Conservation (phyloP, 1,140 invertebrate genomes). For the Steinernema feltiae region DNA sequence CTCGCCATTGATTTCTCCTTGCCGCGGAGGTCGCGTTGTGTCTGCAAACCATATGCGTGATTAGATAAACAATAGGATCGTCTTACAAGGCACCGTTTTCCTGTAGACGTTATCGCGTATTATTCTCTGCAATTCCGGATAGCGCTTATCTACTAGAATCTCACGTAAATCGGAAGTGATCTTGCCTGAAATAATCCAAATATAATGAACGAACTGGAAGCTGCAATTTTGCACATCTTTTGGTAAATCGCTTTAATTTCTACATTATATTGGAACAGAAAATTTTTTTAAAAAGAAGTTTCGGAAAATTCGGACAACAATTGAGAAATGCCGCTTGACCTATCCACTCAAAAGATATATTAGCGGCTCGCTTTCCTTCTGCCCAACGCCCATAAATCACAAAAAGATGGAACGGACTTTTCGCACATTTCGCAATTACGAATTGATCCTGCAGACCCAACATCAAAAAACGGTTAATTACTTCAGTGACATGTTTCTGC, state of each 20-base stretch:
- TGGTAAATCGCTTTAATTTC: too few species aligned
- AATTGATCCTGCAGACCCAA: too few species aligned
- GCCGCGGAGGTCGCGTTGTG: conserved; percentile 34
- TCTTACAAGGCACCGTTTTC: conserved; percentile 67
- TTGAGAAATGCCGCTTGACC: neutral
- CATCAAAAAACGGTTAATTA: neutral
- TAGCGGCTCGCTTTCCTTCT: neutral
- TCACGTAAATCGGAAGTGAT: conserved; percentile 23
- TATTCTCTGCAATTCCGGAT: conserved; percentile 64
- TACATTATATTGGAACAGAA: too few species aligned
- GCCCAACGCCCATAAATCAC: neutral
- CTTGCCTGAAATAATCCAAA: neutral
- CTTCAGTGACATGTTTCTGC: neutral
- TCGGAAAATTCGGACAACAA: neutral
- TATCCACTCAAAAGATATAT: neutral
- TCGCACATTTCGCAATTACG: neutral
- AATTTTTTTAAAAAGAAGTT: neutral
- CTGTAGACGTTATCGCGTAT: conserved; percentile 69
- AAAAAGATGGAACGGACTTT: neutral
- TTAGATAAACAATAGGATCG: conserved; percentile 15
- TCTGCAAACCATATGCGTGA: conserved; percentile 25
- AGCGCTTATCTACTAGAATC: conserved; percentile 26
- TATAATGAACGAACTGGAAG: too few species aligned
- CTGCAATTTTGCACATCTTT: too few species aligned
- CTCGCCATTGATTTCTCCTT: conserved; percentile 38